phyloP scores from a whole-genome alignment of 2,888 invertebrate genomes.

The Brachyptera risi region DNA sequence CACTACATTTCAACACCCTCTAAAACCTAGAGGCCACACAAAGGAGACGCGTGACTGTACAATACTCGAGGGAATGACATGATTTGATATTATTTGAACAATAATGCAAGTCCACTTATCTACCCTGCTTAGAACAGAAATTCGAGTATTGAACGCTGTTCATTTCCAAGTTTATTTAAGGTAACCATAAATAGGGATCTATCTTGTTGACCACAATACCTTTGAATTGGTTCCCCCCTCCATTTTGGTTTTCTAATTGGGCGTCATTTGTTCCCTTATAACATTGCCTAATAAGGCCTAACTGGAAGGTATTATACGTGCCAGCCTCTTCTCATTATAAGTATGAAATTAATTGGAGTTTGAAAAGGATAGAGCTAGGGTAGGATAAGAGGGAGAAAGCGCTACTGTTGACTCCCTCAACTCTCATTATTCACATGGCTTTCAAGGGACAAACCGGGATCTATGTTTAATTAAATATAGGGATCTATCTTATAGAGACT shows the following conservation, averaged over 20 bases:
- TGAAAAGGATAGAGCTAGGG: background rate
- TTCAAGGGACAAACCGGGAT: background rate
- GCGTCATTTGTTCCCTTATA: slow-evolving; percentile 8
- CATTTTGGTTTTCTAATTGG: slow-evolving; percentile 10
- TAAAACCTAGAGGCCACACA: no score
- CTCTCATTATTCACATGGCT: slow-evolving; percentile 17
- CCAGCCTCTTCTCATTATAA: slow-evolving; percentile 14
- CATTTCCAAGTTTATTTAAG: no score
- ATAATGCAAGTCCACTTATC: no score
- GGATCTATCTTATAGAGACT: slow-evolving; percentile 15
- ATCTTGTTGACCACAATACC: background rate
- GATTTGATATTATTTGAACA: no score
- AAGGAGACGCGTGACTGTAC: no score
- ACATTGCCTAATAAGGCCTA: background rate
- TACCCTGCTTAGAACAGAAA: no score
- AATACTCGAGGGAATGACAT: no score
- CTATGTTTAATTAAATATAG: slow-evolving; percentile 21
- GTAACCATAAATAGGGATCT: no score
- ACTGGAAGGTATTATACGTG: background rate
- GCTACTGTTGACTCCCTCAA: slow-evolving; percentile 5
- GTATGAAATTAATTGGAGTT: slow-evolving; percentile 16
- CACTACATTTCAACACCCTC: no score
- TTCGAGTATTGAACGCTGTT: no score
- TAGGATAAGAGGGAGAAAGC: background rate
- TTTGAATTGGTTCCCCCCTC: background rate